phyloP scores from a whole-genome alignment of 2,888 invertebrate genomes.

The Suillia variegata region DNA sequence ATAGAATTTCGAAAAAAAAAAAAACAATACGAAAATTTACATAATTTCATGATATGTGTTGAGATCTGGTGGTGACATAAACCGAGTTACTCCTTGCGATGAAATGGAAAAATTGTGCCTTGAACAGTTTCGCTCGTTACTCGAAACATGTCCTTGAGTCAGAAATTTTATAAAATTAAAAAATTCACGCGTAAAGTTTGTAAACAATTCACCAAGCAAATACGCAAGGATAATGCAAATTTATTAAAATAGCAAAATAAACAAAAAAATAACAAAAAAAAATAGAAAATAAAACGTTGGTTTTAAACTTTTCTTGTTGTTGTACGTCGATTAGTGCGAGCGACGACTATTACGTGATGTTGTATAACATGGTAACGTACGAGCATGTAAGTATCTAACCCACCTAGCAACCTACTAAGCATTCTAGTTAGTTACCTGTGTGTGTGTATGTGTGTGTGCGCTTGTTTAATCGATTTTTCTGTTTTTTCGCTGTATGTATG shows the following conservation, averaged over 20 bases:
- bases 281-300: no score
- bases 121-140: no score
- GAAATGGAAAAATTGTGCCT: no score
- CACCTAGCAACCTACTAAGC: no score
- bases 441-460: constrained; percentile 3
- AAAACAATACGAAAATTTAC: not conserved
- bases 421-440: no score
- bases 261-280: no score
- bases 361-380: constrained; percentile 3
- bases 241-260: constrained; percentile 41
- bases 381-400: no score
- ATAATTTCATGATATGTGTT: not conserved
- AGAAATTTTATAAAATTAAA: constrained; percentile 51
- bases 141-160: constrained; percentile 52
- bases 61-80: constrained; percentile 46
- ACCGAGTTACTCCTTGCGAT: no score
- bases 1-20: not conserved
- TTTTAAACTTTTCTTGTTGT: no score
- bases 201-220: constrained; percentile 41
- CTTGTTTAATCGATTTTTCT: constrained; percentile 52
- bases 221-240: constrained; percentile 43
- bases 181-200: constrained; percentile 47
- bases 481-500: not conserved
- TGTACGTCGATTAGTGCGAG: no score
- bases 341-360: not conserved